Base-by-base conservation (phyloP, 2,113 vertebrate species). In the Zosterops hypoxanthus region DNA sequence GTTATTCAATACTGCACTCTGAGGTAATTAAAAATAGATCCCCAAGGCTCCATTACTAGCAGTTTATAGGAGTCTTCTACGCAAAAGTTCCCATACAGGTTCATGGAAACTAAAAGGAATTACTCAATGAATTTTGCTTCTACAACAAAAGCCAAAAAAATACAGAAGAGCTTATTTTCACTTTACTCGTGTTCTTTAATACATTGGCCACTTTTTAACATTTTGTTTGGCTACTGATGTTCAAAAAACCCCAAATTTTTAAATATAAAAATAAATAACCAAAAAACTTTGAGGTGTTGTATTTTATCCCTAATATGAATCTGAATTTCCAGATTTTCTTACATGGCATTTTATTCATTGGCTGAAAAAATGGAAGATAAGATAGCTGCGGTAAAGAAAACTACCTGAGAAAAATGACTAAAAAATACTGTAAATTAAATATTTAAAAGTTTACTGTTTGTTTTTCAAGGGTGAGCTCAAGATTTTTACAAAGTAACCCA, bases 21-120 rank as follows among this genome's bases (percentile, higher is more conserved):
- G 76, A 86, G 73, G 84, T 86, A 95, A 97, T 89, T 72, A 91
- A 91, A 96, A 89, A 94, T 71, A 84, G 95, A 90, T 92, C 79
- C 94, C 88, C 55, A 83, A 86, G 88, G 88, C 56, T 92, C 64
- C 24, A 81, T 83, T 88, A 77, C 34, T 42, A 26, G 39, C 34
- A 69, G 42, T 90, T 86, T 92, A 95, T 41, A 56, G 31, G 42
- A 82, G 6, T 63, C 70, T 93, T 78, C 87, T 76, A 72, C 57
- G 86, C 68, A 65, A 63, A 94, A 82, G 63, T 69, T 94, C 76
- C 71, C 17, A 26, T 34, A 36, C 34, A 71, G 77, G 56, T 73
- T 88, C 42, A 73, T 4, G 39, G 68, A 88, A 91, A 88, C 20
- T 34, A 47, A 72, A 94, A 91, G 9, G 33, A 91, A 93, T 77